Evolutionary conservation across 2,888 invertebrate genomes (phyloP).

Genomic region (Sphecodes monilicornis): DNA sequence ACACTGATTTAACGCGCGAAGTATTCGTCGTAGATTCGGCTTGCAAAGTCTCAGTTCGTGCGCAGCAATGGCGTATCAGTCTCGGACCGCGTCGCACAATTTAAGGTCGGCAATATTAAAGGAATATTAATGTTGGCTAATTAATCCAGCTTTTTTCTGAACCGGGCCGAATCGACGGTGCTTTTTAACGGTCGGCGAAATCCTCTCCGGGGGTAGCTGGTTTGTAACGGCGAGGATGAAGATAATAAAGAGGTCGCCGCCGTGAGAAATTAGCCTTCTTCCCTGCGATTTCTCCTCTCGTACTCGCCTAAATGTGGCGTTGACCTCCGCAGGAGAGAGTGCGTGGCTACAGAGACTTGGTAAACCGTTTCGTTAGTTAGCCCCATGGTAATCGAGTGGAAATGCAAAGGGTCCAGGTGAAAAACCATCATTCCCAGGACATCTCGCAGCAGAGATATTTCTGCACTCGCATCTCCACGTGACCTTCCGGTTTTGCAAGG

Average conservation of each 20-base stretch:
- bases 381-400: conserved; percentile 71
- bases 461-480: neutral
- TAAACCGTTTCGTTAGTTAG: conserved; percentile 44
- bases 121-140: conserved; percentile 55
- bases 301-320: conserved; percentile 42
- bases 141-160: conserved; percentile 42
- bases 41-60: neutral
- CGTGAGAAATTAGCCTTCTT: conserved; percentile 55
- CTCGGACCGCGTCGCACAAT: conserved; percentile 24
- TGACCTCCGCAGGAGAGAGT: conserved; percentile 30
- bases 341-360: neutral
- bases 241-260: conserved; percentile 40
- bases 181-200: conserved; percentile 22
- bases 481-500: neutral
- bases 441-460: neutral
- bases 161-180: conserved; percentile 15
- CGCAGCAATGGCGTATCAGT: conserved; percentile 4
- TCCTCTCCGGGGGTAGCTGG: conserved; percentile 1
- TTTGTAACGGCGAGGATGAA: conserved; percentile 35
- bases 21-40: no score
- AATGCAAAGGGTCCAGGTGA: conserved; percentile 46
- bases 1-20: no score
- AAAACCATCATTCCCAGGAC: neutral
- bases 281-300: conserved; percentile 19
- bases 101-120: conserved; percentile 45